Base-by-base conservation (phyloP, 2,888 invertebrate genomes). In the Bhutanitis thaidina region DNA sequence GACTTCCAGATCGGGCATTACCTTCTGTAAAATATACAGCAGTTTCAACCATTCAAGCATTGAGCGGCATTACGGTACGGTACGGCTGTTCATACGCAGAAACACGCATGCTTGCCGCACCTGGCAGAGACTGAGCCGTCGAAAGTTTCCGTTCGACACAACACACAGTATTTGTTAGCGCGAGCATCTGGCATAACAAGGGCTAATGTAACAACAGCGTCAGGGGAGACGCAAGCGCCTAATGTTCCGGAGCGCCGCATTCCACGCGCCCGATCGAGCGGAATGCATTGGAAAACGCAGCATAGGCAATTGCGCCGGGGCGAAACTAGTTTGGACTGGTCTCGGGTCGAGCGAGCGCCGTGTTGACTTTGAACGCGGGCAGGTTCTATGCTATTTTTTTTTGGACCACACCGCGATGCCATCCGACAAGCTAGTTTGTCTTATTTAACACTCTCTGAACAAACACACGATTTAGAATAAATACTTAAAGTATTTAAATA, bases 271-370 rank as follows among this genome's bases (percentile, higher is more conserved):
- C 69, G 67, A 71, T 72, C 66, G 63, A 57, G 62, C 67, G 75
- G 75, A 80, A 80, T 79, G 74, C 65, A 74, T 74, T 74, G 67
- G 72, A 76, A 79, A 77, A 77, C 69, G 64, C 67, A 73, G 67
- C 62, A 69, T 59, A 20, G 20, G 3, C 5, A 39, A 27, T 5
- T 55, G 68, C 61, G 65, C 54, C 13, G 1, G 37, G 58, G 65
- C 58, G 52, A 73, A 82, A 85, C 84, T 71, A 62, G 84, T 76
- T 74, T 67, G 67, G 71, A 67, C 63, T 68, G 71, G 65, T 58
- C n/a, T n/a, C 59, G 55, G 58, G 38, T 20, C 49, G 38, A 54
- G 14, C 9, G 65, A 71, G 65, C 67, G 65, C 65, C 62, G 64
- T 64, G 63, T 78, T 74, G 76, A 74, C 78, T 80, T 71, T 70